Base-by-base conservation (phyloP, 2,797 vertebrate species). In the Chaetodon trifasciatus region DNA sequence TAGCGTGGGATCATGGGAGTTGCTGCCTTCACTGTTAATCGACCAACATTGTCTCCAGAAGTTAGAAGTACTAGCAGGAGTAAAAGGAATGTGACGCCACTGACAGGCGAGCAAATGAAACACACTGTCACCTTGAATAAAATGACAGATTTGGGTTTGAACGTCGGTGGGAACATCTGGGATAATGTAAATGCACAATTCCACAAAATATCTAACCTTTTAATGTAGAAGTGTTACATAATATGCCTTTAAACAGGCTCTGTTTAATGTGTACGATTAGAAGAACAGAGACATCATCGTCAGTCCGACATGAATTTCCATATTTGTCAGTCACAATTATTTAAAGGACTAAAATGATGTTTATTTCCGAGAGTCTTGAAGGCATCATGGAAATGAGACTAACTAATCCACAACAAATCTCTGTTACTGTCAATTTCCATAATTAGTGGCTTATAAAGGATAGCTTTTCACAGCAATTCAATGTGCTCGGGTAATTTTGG, bases 361-460 rank as follows among this genome's bases (percentile, higher is more conserved):
- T 58, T 82, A 56, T 70, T 81, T 35, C 40, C 8, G 11, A 44
- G 17, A 35, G 69, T 70, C 40, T 58, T 69, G 37, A 74, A 83
- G 67, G 50, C 73, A 78, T 63, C 50, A 44, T 75, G 44, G 44
- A 78, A 84, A 88, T 87, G 60, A 75, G 56, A 78, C 32, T 52
- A 70, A 73, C 57, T 12, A 40, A 77, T 64, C 68, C 79, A 71
- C 57, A 79, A 78, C 72, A 80, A 78, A 87, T 78, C 73, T 72
- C 66, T 69, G 57, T 86, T 81, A 62, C 69, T 76, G 75, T 86
- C 49, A 70, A 78, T 80, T 84, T 85, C 70, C 67, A 79, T 86
- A 87, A 89, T 89, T 73, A 78, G 81, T 53, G 76, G 61, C 70
- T 67, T 74, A 68, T 79, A 76, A 84, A 64, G 4, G 62, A 76